Evolutionary conservation across 2,797 vertebrate species (phyloP).

Genomic region (Anisognathus igniventris): DNA sequence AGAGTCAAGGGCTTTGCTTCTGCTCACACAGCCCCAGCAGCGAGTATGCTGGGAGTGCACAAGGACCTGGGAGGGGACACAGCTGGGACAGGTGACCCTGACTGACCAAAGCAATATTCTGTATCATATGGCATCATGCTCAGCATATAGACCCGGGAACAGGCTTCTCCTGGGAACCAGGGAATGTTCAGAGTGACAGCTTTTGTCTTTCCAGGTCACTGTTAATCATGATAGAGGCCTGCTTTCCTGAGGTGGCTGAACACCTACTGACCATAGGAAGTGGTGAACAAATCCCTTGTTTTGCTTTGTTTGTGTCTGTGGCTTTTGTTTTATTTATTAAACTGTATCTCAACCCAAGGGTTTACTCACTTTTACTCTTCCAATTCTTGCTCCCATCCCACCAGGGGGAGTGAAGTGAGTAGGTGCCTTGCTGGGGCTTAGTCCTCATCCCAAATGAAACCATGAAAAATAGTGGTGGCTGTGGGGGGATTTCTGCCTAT

Average conservation of each 20-base stretch:
- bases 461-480: neutral
- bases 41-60: accelerated
- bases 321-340: neutral
- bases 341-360: neutral
- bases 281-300: neutral
- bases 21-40: neutral
- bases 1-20: neutral
- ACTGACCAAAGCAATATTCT: neutral
- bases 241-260: neutral
- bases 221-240: neutral
- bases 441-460: neutral
- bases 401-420: neutral
- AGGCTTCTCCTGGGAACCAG: neutral
- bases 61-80: neutral
- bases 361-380: neutral
- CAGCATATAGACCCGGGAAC: neutral
- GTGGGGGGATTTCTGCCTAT: constrained; percentile 12
- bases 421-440: neutral
- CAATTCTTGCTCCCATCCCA: neutral
- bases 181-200: neutral
- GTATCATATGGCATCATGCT: neutral
- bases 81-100: accelerated
- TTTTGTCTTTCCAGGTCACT: neutral
- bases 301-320: neutral
- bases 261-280: neutral